Evolutionary conservation across 2,797 vertebrate species (phyloP), one percentile per base, ranked within the genome.

Genomic region (Bryconaethiops microstoma): DNA sequence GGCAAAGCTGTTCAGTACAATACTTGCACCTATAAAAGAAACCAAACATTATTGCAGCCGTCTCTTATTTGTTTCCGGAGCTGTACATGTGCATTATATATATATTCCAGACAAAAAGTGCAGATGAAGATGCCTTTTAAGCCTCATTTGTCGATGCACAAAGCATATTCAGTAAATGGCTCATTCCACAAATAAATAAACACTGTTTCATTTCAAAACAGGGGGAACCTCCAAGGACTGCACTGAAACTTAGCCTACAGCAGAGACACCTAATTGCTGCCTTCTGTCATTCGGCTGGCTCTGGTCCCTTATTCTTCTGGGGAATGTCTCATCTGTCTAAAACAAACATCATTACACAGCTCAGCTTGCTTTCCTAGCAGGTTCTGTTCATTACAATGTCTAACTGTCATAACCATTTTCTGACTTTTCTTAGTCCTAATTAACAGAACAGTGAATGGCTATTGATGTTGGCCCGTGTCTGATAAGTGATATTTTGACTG

Each of bases 321-420:
- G 76, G 76, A 83, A 85, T 83, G 67, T 86, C 84, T 52, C 42
- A 12, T 73, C 76, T 82, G 75, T 81, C 82, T 2, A 45, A 77
- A 82, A 74, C 81, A 42, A 78, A 86, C 76, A 79, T 74, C 60
- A 64, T 55, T 64, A 29, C 82, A 84, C 75, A 63, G 42, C 21
- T 83, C 77, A 54, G 55, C 67, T 54, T 64, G 29, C 35, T 65
- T 67, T 74, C 52, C 42, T 48, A 67, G 40, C 23, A 23, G 42
- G 17, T 62, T 9, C 57, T 77, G 65, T 42, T 68, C 64, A 45
- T 68, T 50, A 69, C 2, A 35, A 21, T 0, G 4, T 68, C 19
- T 77, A 77, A 80, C 62, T n/a, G 10, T 57, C 39, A 12, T 25
- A 17, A 16, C 13, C 7, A 40, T 72, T 81, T 71, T 74, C 75